phyloP scores from a whole-genome alignment of 2,888 invertebrate genomes.

The Spialia ferax region DNA sequence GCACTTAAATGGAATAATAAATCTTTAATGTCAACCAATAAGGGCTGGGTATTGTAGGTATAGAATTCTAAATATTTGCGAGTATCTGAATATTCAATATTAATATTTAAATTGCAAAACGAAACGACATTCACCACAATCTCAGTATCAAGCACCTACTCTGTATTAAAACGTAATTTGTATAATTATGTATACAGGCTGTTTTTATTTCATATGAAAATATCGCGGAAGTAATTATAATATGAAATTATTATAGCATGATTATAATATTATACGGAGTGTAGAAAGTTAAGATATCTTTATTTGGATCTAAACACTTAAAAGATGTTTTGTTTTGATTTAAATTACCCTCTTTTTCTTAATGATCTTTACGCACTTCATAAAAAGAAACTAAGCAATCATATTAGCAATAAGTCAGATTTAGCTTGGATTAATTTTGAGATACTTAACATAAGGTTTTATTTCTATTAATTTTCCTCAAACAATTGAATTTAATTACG shows the following conservation, averaged over 20 bases:
- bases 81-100: slow-evolving; percentile 34
- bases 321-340: background rate
- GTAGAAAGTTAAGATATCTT: slow-evolving; percentile 32
- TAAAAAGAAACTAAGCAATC: too few relatives aligned
- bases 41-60: slow-evolving; percentile 10
- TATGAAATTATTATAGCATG: background rate
- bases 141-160: slow-evolving; percentile 17
- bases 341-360: background rate
- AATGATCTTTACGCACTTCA: background rate
- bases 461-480: too few relatives aligned
- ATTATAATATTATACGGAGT: slow-evolving; percentile 14
- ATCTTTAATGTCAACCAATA: background rate
- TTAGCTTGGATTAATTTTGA: too few relatives aligned
- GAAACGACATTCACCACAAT: slow-evolving; percentile 47
- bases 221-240: slow-evolving; percentile 31
- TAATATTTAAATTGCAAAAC: slow-evolving; percentile 47
- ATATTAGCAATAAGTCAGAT: too few relatives aligned
- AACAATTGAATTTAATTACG: too few relatives aligned
- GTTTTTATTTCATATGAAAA: slow-evolving; percentile 35
- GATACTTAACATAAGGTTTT: too few relatives aligned
- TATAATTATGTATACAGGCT: slow-evolving; percentile 45
- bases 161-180: slow-evolving; percentile 33
- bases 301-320: background rate
- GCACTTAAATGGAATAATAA: slow-evolving; percentile 11
- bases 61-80: slow-evolving; percentile 26